Base-by-base conservation (phyloP, 2,888 invertebrate species). In the Scaptomyza parva region DNA sequence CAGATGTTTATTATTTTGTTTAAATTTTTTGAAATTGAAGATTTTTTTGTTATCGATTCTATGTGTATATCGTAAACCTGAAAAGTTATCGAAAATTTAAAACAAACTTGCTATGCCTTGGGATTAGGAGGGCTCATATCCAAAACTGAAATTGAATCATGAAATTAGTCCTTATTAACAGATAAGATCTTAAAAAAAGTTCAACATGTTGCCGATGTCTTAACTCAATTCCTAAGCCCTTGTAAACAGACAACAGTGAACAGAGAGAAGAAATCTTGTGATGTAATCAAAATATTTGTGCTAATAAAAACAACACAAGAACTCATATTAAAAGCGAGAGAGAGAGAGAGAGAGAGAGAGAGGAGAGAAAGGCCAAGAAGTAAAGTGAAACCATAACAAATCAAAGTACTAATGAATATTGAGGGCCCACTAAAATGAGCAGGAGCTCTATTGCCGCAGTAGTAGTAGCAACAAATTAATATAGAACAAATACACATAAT, bases 321-420 rank as follows among this genome's bases (percentile, higher is more conserved):
- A 67, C 62, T 70, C 70, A 70, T 76, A 80, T 60, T 50, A 81
- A 78, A 63, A 33, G 7, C 6, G 28, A 7, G 48, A 35, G 28
- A 22, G 9, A 33, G 20, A 22, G 26, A 17, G 12, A 39, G 17
- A 4, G 26, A 17, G 8, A 26, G 14, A 28, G 52, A 4, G 26
- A 17, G 8, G 17, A 18, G 22, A 48, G 12, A 33, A 59, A 50
- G 65, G 68, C 51, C 64, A 61, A 61, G 57, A 5, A 59, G 66
- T 53, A 72, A 76, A 70, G 81, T 9, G 28, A 82, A 88, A 84
- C 84, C 88, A 75, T 88, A 88, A 83, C 86, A 86, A 83, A 88
- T 88, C 85, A 88, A 72, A 88, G 79, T 64, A 67, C 82, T 84
- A 84, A 84, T 84, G 84, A 84, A 84, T 84, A 84, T 84, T 84